phyloP scores from a whole-genome alignment of 1,140 invertebrate genomes.

The Drusus annulatus region DNA sequence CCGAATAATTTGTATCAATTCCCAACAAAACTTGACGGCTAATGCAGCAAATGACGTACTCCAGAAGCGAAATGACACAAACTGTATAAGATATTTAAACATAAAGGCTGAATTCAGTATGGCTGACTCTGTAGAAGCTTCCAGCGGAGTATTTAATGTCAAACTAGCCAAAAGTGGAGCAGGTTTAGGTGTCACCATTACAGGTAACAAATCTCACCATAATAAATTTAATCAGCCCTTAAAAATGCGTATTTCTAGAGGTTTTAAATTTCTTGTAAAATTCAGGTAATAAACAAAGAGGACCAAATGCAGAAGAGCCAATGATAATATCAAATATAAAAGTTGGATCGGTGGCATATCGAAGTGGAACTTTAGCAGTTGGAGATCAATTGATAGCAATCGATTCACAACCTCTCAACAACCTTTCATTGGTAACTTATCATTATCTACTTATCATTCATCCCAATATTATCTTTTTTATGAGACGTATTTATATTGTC shows the following conservation, averaged over 20 bases:
- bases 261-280: not conserved
- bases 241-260: not conserved
- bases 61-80: conserved; percentile 68
- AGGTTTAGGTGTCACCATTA: conserved; percentile 90
- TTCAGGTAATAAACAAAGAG: conserved; percentile 68
- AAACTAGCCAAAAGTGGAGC: conserved; percentile 86
- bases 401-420: conserved; percentile 86
- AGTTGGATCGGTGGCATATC: conserved; percentile 91
- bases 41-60: conserved; percentile 70
- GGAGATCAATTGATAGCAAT: conserved; percentile 92
- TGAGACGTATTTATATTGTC: no score
- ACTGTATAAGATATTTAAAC: conserved; percentile 66
- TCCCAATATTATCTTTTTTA: no score
- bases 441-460: conserved; percentile 40
- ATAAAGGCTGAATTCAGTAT: conserved; percentile 91
- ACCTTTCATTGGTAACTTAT: conserved; percentile 74
- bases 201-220: conserved; percentile 68
- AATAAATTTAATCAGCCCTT: not conserved
- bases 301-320: conserved; percentile 66
- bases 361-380: conserved; percentile 87
- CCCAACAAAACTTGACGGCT: conserved; percentile 74
- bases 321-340: conserved; percentile 87
- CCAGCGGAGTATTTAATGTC: conserved; percentile 91
- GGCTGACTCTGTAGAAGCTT: conserved; percentile 91
- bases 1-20: conserved; percentile 87